A percentile compares a stretch with the other conserved stretches of the same genome.
Conservation (phyloP, 2,797 vertebrate genomes). For the Malacoraja senta region DNA sequence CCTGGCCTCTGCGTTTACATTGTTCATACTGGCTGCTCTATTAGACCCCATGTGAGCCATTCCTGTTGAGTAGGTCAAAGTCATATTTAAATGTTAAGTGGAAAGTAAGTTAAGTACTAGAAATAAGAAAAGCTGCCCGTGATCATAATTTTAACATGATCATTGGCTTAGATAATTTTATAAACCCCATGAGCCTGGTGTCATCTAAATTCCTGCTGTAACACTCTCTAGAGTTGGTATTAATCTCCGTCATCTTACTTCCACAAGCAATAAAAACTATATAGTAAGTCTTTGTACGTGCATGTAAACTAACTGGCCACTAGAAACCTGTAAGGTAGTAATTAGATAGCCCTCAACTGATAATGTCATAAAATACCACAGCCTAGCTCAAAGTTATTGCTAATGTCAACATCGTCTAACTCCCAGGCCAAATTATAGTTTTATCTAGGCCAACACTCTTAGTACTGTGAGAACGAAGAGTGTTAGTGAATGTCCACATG, state of each 20-base stretch:
- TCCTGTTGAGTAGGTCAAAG: not conserved
- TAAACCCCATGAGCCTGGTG: not conserved
- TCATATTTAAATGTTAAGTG: not conserved
- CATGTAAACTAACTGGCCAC: not conserved
- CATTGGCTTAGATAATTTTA: not conserved
- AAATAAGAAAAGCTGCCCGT: not conserved
- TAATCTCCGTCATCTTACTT: slow-evolving; percentile 32
- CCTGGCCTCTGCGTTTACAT: not conserved
- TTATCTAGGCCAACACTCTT: not conserved
- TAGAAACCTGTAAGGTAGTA: not conserved
- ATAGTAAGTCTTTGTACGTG: not conserved
- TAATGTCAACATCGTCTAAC: not conserved
- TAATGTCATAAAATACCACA: not conserved
- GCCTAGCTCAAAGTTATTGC: not conserved
- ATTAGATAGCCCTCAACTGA: not conserved
- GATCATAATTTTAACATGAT: not conserved
- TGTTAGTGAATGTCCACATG: not conserved
- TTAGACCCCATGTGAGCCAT: slow-evolving; percentile 17
- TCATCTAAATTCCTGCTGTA: slow-evolving; percentile 20
- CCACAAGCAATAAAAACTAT: not conserved
- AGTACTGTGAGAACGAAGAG: not conserved
- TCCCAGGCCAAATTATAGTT: not conserved
- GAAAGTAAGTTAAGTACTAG: not conserved
- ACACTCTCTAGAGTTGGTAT: not conserved
- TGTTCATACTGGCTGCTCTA: no score